phyloP scores from a whole-genome alignment of 2,113 vertebrate species.

The Sturnira hondurensis region DNA sequence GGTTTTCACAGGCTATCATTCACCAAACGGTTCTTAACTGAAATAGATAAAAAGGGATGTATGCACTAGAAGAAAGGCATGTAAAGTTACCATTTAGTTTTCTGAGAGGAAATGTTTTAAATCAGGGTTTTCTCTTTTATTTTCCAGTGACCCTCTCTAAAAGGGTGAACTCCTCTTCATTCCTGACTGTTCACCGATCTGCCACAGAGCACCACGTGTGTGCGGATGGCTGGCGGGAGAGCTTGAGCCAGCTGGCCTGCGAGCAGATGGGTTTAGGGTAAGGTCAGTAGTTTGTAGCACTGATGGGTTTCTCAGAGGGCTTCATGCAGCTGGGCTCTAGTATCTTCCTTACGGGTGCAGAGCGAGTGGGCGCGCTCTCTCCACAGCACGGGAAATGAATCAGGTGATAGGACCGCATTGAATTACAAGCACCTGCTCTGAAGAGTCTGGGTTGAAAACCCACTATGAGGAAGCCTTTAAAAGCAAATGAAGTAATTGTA shows the following conservation, averaged over 20 bases:
- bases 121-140: conserved; percentile 40
- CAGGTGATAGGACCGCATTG: background rate
- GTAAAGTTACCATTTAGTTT: background rate
- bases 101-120: conserved; percentile 41
- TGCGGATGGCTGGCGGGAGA: conserved; percentile 91
- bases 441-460: background rate
- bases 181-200: conserved; percentile 87
- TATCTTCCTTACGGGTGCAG: background rate
- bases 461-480: background rate
- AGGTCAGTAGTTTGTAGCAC: conserved; percentile 91
- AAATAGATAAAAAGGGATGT: background rate
- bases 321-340: background rate
- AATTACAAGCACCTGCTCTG: conserved; percentile 50
- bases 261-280: conserved; percentile 97
- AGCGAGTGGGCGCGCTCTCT: background rate
- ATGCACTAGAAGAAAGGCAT: background rate
- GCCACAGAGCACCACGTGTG: conserved; percentile 89
- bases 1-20: background rate
- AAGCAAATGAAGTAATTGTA: conserved; percentile 44
- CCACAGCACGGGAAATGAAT: background rate
- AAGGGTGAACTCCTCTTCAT: conserved; percentile 75
- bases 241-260: conserved; percentile 90
- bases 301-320: conserved; percentile 71
- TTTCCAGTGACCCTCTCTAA: conserved; percentile 88
- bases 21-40: background rate